These are phyloP conservation scores for Tiphia femorata DNA, from an alignment of 2,888 invertebrate species.

Conservation along the genomic window DNA sequence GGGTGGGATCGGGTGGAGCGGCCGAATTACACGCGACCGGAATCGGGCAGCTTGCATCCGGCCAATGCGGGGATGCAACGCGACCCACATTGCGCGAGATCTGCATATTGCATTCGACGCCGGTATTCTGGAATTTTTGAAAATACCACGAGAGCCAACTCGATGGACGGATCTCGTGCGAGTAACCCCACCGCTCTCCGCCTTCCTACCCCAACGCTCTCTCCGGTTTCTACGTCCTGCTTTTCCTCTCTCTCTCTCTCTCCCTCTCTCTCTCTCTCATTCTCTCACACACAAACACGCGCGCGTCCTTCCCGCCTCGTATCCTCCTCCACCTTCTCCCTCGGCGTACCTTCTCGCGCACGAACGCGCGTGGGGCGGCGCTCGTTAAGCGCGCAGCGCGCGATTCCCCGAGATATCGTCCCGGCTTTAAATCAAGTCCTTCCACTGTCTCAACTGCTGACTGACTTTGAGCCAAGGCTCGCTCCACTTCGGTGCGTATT, in stretches of 20 bases:
- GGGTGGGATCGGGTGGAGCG: too few relatives aligned
- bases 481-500: conserved; percentile 45
- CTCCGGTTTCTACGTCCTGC: neutral
- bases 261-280: neutral
- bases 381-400: conserved; percentile 62
- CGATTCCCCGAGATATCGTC: conserved; percentile 61
- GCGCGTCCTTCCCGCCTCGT: conserved; percentile 15
- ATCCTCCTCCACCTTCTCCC: too few relatives aligned
- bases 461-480: conserved; percentile 48
- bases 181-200: neutral
- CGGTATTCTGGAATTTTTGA: conserved; percentile 27
- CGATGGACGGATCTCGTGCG: neutral
- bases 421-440: conserved; percentile 62
- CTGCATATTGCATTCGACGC: neutral
- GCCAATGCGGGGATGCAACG: neutral
- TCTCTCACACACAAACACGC: neutral
- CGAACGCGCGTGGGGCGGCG: conserved; percentile 50
- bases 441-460: conserved; percentile 42
- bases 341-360: conserved; percentile 31
- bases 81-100: conserved; percentile 23
- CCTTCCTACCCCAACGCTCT: neutral
- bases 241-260: neutral
- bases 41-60: neutral
- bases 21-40: too few relatives aligned
- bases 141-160: conserved; percentile 8